These are phyloP conservation scores for Eublepharis macularius DNA, from an alignment of 2,113 vertebrate genomes.

Conservation along the genomic window DNA sequence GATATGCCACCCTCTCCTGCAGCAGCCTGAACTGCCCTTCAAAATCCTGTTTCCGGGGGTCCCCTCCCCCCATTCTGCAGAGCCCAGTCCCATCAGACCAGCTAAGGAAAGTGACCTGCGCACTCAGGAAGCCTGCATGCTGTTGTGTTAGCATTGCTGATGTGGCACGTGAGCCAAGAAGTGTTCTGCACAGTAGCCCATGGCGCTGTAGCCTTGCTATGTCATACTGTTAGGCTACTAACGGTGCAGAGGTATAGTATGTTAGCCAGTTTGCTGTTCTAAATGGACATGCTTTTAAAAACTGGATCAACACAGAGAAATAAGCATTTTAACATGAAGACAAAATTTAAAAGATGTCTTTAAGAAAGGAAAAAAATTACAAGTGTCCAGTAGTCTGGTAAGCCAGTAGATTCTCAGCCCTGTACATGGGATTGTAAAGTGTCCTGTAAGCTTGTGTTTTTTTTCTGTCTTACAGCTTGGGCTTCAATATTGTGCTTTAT, in stretches of 20 bases:
- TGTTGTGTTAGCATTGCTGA: neutral
- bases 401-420: neutral
- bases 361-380: neutral
- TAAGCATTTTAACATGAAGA: no score
- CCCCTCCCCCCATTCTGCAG: neutral
- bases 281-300: no score
- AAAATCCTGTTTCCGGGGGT: neutral
- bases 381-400: neutral
- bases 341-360: neutral
- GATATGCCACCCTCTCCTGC: no score
- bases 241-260: no score
- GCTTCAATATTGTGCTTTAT: conserved; percentile 93
- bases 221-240: no score
- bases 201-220: no score
- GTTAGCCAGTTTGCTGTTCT: no score
- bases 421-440: neutral
- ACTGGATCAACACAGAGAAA: no score
- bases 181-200: neutral
- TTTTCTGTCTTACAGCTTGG: conserved; percentile 77
- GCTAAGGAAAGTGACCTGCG: neutral
- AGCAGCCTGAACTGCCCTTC: no score
- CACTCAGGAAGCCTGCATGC: neutral
- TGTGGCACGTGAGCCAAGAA: neutral
- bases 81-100: neutral
- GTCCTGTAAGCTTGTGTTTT: conserved; percentile 47